Evolutionary conservation across 2,888 invertebrate genomes (phyloP).

Genomic region (Lasioglossum oenotherae): DNA sequence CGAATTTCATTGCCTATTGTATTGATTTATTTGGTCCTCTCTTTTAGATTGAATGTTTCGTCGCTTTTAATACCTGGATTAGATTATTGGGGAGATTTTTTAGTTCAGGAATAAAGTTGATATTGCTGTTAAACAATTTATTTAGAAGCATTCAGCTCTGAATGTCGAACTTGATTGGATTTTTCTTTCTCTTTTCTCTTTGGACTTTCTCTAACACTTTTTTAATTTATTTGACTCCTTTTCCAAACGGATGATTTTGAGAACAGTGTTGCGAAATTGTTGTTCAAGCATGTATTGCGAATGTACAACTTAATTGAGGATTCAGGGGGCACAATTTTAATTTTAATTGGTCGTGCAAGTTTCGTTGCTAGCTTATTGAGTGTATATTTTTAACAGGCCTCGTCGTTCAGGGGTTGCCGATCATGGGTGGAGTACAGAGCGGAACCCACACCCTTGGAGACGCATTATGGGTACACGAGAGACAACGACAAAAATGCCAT

Average conservation of each 20-base stretch:
- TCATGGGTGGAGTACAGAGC: conserved; percentile 83
- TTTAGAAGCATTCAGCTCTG: too few species aligned
- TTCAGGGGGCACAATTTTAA: not conserved
- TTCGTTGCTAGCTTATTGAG: not conserved
- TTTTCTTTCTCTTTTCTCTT: not conserved
- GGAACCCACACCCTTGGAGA: conserved; percentile 82
- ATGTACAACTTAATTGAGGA: not conserved
- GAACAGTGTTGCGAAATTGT: not conserved
- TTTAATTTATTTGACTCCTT: not conserved
- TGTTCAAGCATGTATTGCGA: not conserved
- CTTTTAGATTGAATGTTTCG: not conserved
- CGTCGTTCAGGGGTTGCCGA: conserved; percentile 54
- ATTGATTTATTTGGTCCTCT: not conserved
- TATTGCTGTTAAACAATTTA: not conserved
- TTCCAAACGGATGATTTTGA: not conserved
- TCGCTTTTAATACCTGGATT: not conserved
- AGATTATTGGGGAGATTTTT: not conserved
- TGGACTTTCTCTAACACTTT: not conserved
- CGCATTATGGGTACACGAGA: conserved; percentile 82
- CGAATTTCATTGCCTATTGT: not conserved
- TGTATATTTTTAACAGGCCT: conserved; percentile 57
- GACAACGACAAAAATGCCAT: conserved; percentile 79
- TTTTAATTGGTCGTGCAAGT: not conserved
- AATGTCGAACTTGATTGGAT: not conserved
- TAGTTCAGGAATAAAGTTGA: not conserved